Base-by-base conservation (phyloP, 1,140 invertebrate genomes). In the Vollenhovia emeryi region DNA sequence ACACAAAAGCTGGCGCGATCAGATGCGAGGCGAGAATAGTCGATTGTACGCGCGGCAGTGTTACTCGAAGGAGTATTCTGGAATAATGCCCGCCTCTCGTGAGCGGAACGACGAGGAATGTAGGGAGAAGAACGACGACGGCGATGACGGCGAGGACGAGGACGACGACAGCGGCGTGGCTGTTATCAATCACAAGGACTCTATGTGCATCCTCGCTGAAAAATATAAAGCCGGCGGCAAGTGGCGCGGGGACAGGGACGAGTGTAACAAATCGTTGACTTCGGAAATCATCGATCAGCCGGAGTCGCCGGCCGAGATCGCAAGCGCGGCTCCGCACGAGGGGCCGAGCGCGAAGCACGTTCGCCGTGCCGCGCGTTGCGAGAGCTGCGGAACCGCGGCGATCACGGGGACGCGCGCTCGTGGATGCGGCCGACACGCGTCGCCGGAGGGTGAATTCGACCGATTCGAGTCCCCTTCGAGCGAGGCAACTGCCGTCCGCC, bases 151-250 rank as follows among this genome's bases (percentile, higher is more conserved):
- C 9, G 43, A 83, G 1, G 43, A 66, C 11, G 84, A 91, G 0
- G 85, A 90, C 0, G 27, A 48, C 7, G 86, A 84, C 50, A 74
- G 85, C 15, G 33, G 71, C 2, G 24, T 88, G n/a, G 76, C 50
- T 8, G 66, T 78, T 48, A 89, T 93, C 27, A 85, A 90, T 68
- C 92, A 92, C 80, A 92, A 91, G 62, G 92, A 93, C 52, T 93
- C 92, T 30, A 57, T 93, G 86, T 87, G 91, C 18, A 91, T 93
- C 55, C 64, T 93, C 30, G 89, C 92, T 64, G 91, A 93, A 24
- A 92, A 92, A 76, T 92, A 91, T 69, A 91, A 87, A 89, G 73
- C 64, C 68, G 86, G 60, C 80, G 87, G 82, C 15, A 90, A 52
- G 62, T 80, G 74, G n/a, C 78, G 69, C 18, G 69, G 69, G 30